A percentile compares a stretch with the other conserved stretches of the same genome.
phyloP scores from a whole-genome alignment of 2,888 invertebrate species.

The Acanthosepion pharaonis region DNA sequence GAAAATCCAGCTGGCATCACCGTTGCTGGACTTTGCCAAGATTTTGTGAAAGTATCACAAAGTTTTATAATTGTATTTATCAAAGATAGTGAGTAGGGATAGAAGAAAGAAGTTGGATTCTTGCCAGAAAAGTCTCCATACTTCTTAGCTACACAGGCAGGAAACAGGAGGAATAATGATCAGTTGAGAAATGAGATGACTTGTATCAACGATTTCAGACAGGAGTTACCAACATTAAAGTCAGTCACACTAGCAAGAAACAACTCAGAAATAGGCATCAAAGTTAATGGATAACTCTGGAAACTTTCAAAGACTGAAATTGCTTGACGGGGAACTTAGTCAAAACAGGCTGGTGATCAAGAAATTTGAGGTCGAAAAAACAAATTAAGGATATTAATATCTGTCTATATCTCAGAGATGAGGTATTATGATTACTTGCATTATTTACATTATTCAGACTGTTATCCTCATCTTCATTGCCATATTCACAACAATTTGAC shows the following conservation, averaged over 20 bases:
- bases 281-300: neutral
- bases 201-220: neutral
- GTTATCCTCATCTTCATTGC: too few relatives aligned
- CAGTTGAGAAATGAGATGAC: neutral
- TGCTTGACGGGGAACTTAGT: neutral
- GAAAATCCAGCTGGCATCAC: slow-evolving; percentile 12
- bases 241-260: neutral
- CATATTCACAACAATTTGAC: too few relatives aligned
- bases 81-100: neutral
- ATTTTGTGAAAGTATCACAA: neutral
- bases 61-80: slow-evolving; percentile 21
- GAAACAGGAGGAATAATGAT: slow-evolving; percentile 33
- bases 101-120: neutral
- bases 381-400: too few relatives aligned
- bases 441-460: too few relatives aligned
- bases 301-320: neutral
- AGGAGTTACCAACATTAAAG: neutral
- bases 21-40: neutral
- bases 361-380: neutral
- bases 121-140: slow-evolving; percentile 20
- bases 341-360: neutral
- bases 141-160: neutral
- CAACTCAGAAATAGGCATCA: neutral
- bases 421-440: too few relatives aligned
- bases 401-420: too few relatives aligned